Conservation (phyloP, 2,888 invertebrate species). For the Mimas tiliae region DNA sequence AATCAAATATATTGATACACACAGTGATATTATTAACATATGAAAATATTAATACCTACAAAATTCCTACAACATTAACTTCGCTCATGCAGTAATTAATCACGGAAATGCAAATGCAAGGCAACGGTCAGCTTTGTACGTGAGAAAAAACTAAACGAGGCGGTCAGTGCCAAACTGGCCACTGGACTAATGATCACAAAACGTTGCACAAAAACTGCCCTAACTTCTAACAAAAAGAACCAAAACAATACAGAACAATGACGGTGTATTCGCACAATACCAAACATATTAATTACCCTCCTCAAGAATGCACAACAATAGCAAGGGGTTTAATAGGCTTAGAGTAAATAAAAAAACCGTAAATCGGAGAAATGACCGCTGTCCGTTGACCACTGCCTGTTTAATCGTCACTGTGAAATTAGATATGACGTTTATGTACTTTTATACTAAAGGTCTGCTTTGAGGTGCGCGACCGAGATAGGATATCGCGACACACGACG, state of each 20-base stretch:
- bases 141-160: conserved; percentile 63
- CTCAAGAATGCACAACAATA: conserved; percentile 65
- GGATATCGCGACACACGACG: too few relatives aligned
- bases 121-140: conserved; percentile 66
- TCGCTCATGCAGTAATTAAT: conserved; percentile 44
- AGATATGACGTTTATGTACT: conserved; percentile 65
- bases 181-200: conserved; percentile 80
- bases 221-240: conserved; percentile 61
- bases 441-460: background rate
- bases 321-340: conserved; percentile 81
- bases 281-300: conserved; percentile 80
- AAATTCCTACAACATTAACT: background rate
- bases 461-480: too few relatives aligned
- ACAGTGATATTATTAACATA: too few relatives aligned
- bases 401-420: conserved; percentile 51
- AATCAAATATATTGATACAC: too few relatives aligned
- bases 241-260: conserved; percentile 72
- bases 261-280: conserved; percentile 74
- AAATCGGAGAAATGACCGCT: conserved; percentile 70
- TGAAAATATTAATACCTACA: background rate
- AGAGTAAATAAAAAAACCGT: conserved; percentile 77
- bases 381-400: conserved; percentile 57
- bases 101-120: conserved; percentile 39
- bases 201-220: conserved; percentile 60
- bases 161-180: conserved; percentile 77